Conservation (phyloP, 2,113 vertebrate genomes). For the Barbus barbus region DNA sequence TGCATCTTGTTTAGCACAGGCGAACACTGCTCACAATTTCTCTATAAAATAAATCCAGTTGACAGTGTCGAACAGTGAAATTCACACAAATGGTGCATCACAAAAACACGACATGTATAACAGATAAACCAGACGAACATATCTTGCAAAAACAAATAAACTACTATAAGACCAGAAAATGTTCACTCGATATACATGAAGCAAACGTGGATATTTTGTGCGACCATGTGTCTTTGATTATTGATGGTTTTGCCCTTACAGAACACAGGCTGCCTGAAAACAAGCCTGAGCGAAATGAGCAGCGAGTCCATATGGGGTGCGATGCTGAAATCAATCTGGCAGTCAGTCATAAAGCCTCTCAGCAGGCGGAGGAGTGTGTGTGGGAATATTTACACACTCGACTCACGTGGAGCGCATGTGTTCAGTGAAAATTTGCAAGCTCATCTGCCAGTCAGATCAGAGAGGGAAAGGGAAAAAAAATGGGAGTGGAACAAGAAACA, state of each 20-base stretch:
- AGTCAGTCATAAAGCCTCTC: conserved; percentile 55
- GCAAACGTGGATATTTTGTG: not conserved
- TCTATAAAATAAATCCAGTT: no score
- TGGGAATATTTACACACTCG: conserved; percentile 65
- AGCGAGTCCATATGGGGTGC: conserved; percentile 15
- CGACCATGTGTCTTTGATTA: not conserved
- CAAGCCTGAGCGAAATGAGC: conserved; percentile 30
- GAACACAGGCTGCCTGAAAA: conserved; percentile 13
- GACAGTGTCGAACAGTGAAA: no score
- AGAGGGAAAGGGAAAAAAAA: conserved; percentile 61
- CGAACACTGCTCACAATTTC: no score
- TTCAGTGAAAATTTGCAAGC: conserved; percentile 78
- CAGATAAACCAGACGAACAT: not conserved
- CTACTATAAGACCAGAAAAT: not conserved
- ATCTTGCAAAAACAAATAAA: no score
- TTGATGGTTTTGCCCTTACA: not conserved
- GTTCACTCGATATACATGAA: not conserved
- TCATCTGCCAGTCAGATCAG: conserved; percentile 93
- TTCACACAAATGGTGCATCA: no score
- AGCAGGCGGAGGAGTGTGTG: conserved; percentile 32
- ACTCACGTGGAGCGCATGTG: conserved; percentile 89
- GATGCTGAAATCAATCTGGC: conserved; percentile 43
- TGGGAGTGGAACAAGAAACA: conserved; percentile 47
- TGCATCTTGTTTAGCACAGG: no score
- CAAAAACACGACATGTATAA: not conserved